phyloP scores from a whole-genome alignment of 2,113 vertebrate species.

The Callopanchax toddi region DNA sequence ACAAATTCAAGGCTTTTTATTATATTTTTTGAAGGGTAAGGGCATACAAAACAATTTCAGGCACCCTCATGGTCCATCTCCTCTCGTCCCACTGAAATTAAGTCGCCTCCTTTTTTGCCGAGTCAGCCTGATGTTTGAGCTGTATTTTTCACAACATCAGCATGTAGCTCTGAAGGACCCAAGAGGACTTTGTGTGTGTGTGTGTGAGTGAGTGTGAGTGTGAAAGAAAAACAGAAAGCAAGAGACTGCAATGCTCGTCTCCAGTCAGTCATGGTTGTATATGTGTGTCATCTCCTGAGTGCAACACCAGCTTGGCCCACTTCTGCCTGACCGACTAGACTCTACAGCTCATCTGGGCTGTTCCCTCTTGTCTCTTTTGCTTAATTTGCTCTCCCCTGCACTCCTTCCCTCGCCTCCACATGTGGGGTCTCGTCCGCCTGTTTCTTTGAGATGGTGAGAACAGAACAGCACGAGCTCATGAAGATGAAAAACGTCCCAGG shows the following conservation, averaged over 20 bases:
- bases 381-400: constrained; percentile 36
- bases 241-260: constrained; percentile 32
- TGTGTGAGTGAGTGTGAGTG: background rate
- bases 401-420: background rate
- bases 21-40: constrained; percentile 18
- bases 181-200: constrained; percentile 16
- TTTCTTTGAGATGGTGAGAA: constrained; percentile 32
- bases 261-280: constrained; percentile 44
- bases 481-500: constrained; percentile 53
- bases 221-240: background rate
- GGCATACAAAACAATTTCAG: constrained; percentile 9
- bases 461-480: constrained; percentile 24
- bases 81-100: constrained; percentile 36
- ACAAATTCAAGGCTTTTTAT: constrained; percentile 15
- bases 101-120: constrained; percentile 52
- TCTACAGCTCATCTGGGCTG: constrained; percentile 53
- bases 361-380: constrained; percentile 59
- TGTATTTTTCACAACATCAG: constrained; percentile 59
- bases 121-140: constrained; percentile 57
- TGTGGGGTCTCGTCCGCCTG: constrained; percentile 45
- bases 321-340: constrained; percentile 73
- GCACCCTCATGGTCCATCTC: constrained; percentile 11
- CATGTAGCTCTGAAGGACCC: constrained; percentile 38
- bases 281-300: constrained; percentile 68
- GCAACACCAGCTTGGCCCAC: constrained; percentile 75